Evolutionary conservation across 2,797 vertebrate genomes (phyloP), one percentile per base, ranked within the genome.

Genomic region (Antrozous pallidus): DNA sequence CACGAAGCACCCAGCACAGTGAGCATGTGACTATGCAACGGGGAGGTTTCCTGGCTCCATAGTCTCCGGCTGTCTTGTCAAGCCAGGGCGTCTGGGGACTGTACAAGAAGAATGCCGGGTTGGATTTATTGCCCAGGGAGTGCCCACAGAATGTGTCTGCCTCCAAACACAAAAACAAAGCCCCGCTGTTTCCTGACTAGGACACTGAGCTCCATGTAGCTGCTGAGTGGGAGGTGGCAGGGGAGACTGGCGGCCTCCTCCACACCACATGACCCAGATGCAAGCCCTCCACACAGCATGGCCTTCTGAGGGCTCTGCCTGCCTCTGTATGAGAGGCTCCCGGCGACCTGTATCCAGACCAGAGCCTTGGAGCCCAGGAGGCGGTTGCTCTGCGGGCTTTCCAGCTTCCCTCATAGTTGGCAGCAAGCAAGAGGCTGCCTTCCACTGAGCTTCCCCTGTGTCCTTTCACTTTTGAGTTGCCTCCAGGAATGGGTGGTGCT

Each of bases 401-500:
- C 26, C 87, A 79, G 93, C 95, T 10, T 54, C 90, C 90, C 94
- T 81, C 26, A 0, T 86, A 86, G 90, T 51, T 77, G 10, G 78
- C 91, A 11, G 86, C 70, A 65, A 87, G 94, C 78, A 83, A 90
- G 94, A 95, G 17, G 70, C 61, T 31, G 65, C 61, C 86, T 42
- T 42, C 40, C 40, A 42, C 40, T 8, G 8, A n/a, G n/a, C n/a
- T n/a, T 8, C 56, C 67, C 78, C 92, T 3, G 17, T 31, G 16
- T 86, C 95, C 94, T 95, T 56, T 97, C 96, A 93, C 92, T 83
- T 61, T 28, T 28, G 56, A 93, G 97, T 96, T 96, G 96, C 96
- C 93, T 91, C 96, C 95, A 61, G 96, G 91, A 97, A 93, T 73
- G 94, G 88, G 88, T 77, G 94, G 86, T 87, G 88, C 80, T 93